A percentile compares a stretch with the other conserved stretches of the same genome.
phyloP scores from a whole-genome alignment of 2,113 vertebrate genomes.

The Leptodactylus fuscus region DNA sequence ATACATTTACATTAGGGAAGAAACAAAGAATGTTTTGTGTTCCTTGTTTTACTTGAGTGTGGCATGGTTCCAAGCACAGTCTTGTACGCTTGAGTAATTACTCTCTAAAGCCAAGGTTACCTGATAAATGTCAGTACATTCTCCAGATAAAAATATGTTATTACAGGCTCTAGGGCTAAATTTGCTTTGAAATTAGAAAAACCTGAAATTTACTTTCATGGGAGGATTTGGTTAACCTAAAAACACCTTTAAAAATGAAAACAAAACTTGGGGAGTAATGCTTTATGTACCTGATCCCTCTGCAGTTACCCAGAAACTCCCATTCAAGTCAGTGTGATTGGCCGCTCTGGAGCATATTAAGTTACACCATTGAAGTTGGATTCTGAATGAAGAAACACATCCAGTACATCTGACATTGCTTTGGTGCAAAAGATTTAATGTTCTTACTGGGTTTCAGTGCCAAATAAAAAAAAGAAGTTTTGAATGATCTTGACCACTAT shows the following conservation, averaged over 20 bases:
- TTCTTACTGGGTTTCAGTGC: not conserved
- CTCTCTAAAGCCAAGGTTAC: conserved; percentile 58
- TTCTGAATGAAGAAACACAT: conserved; percentile 32
- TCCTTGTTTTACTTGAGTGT: conserved; percentile 44
- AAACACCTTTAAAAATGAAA: conserved; percentile 55
- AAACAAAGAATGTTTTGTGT: conserved; percentile 57
- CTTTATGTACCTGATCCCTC: conserved; percentile 20
- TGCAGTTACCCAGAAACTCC: conserved; percentile 37
- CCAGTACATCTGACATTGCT: conserved; percentile 16
- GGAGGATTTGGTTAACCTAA: conserved; percentile 49
- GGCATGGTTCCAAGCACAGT: conserved; percentile 57
- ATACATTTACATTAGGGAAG: conserved; percentile 53
- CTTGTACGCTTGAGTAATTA: conserved; percentile 58
- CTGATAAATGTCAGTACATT: conserved; percentile 58
- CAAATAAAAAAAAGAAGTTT: not conserved
- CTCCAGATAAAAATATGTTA: conserved; percentile 59
- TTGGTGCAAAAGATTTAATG: not conserved
- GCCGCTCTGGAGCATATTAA: conserved; percentile 18
- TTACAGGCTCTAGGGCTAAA: conserved; percentile 55
- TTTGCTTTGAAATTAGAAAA: conserved; percentile 55
- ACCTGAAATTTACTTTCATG: conserved; percentile 56
- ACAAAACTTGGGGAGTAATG: conserved; percentile 50
- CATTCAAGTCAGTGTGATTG: conserved; percentile 40
- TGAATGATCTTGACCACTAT: conserved; percentile 1
- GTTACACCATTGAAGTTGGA: conserved; percentile 23